Conservation (phyloP, 2,888 invertebrate genomes). For the Ornithoptera priamus region DNA sequence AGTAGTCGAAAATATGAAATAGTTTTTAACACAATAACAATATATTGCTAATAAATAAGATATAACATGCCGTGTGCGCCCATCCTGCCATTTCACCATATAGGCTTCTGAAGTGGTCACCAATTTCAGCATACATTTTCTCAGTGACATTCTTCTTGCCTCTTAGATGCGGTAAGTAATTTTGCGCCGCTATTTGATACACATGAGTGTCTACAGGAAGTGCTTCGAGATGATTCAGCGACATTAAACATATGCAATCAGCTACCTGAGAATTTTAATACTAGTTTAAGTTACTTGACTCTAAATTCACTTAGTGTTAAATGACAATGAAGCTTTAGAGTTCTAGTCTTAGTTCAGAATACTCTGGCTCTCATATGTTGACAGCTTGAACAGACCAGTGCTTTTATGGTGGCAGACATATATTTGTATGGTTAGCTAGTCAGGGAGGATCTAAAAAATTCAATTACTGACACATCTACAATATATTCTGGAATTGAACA, state of each 20-base stretch:
- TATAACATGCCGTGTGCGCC: slow-evolving; percentile 90
- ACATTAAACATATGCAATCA: slow-evolving; percentile 98
- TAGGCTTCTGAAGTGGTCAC: slow-evolving; percentile 86
- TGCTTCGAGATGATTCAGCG: slow-evolving; percentile 91
- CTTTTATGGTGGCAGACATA: no score
- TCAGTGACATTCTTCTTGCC: slow-evolving; percentile 89
- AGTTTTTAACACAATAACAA: no score
- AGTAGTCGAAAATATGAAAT: background rate
- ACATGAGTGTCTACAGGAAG: slow-evolving; percentile 98
- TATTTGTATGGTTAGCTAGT: no score
- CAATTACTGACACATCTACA: no score
- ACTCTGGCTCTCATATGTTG: no score
- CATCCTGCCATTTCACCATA: slow-evolving; percentile 95
- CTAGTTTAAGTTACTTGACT: no score
- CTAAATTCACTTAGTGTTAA: no score
- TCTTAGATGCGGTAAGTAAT: slow-evolving; percentile 88
- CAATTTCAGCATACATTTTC: slow-evolving; percentile 92
- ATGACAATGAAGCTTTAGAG: no score
- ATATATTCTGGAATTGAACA: no score
- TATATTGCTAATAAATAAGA: background rate
- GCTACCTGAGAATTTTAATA: slow-evolving; percentile 84
- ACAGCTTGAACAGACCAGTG: no score
- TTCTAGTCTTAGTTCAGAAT: no score
- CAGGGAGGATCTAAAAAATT: no score
- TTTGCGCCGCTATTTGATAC: slow-evolving; percentile 90